Evolutionary conservation across 2,113 vertebrate genomes (phyloP), one percentile per base, ranked within the genome.

Genomic region (Otocyon megalotis): DNA sequence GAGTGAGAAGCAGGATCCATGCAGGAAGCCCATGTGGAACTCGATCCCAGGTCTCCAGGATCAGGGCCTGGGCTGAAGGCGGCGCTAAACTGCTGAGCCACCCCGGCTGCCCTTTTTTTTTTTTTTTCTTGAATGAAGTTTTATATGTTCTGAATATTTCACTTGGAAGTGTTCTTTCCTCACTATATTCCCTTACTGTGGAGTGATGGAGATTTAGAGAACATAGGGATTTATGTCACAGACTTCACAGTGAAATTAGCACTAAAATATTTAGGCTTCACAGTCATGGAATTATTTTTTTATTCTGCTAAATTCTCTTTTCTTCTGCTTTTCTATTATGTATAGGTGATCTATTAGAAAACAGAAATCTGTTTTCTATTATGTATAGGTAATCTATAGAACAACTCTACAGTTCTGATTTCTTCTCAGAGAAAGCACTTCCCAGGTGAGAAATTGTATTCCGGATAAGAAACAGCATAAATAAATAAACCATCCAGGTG

Each of bases 381-480:
- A 50, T 63, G 4, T 28, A 24, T 32, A 71, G 74, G 53, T 12
- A 76, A 69, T 79, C 43, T 58, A 32, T 58, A 87, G 63, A 77
- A 83, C 54, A 32, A 37, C 30, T 77, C 43, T 37, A 9, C 50
- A 50, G 60, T 76, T 76, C 60, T 84, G 60, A 53, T 56, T 85
- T 65, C 50, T 76, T 82, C 30, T 96, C 43, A 90, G 56, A 94
- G 28, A 93, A 88, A 90, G 5, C 30, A 53, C 26, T 91, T 90
- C 10, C 30, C 67, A 72, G 12, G 48, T 17, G 28, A 90, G 58
- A 95, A 63, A 88, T 30, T 11, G 30, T 83, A 50, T 83, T 90
- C n/a, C n/a, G 86, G 93, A 65, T 90, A 95, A 84, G 69, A 93
- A 93, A 58, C 9, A 84, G 71, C 26, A 43, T 43, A 72, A 90